phyloP scores from a whole-genome alignment of 2,113 vertebrate species.

The Gambusia affinis region DNA sequence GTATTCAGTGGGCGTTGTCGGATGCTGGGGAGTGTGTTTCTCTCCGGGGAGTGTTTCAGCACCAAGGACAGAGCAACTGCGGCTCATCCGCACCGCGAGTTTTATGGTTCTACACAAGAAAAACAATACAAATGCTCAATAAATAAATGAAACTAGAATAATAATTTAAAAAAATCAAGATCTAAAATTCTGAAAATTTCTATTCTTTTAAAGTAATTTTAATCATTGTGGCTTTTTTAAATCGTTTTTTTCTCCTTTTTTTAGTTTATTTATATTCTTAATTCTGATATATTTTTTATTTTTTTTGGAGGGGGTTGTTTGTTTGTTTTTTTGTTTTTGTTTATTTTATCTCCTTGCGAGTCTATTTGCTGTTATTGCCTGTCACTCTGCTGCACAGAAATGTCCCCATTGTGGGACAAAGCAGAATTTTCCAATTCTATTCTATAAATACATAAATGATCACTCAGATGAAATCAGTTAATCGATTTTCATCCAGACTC shows the following conservation, averaged over 20 bases:
- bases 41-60: constrained; percentile 72
- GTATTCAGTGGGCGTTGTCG: constrained; percentile 67
- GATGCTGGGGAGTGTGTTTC: constrained; percentile 26
- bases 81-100: not conserved
- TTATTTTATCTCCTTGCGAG: no score
- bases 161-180: no score
- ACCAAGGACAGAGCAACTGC: constrained; percentile 81
- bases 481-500: not conserved
- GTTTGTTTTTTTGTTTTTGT: no score
- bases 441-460: not conserved
- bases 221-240: not conserved
- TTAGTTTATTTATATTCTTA: no score
- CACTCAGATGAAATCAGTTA: not conserved
- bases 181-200: no score
- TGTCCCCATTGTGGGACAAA: no score
- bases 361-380: no score
- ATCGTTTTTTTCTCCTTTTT: no score
- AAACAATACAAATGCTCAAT: not conserved
- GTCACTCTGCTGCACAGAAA: no score
- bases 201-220: not conserved
- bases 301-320: no score
- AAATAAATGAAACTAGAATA: not conserved
- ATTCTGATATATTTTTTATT: no score
- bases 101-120: not conserved
- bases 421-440: no score